Base-by-base conservation (phyloP, 2,797 vertebrate genomes). In the Benthosema pterotum region DNA sequence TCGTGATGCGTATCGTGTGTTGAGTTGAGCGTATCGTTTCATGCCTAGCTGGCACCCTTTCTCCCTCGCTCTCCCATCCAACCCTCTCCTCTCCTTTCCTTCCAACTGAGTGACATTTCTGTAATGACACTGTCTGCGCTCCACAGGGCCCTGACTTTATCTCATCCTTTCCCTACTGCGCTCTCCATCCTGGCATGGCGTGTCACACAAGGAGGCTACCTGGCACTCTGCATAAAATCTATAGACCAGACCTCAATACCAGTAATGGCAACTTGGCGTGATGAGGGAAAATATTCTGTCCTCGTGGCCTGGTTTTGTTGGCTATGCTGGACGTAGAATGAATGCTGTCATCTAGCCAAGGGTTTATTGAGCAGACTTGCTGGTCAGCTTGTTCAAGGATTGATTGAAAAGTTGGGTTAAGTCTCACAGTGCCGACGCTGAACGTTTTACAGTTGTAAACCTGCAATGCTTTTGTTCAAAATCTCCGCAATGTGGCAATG, bases 91-190 rank as follows among this genome's bases (percentile, higher is more conserved):
- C 49, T 79, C 60, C 55, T 72, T 69, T 67, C 57, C 65, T 69
- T 75, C 76, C 72, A 55, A 59, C 80, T 78, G 85, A 85, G 74
- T 90, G 85, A 90, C 84, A 87, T 91, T 89, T 89, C 67, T 50
- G 71, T 86, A 87, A 87, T 79, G 83, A 87, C 75, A 65, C 75
- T 60, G 71, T 80, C 72, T 83, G 71, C 63, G 67, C 74, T 79
- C 83, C 75, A 67, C 70, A 52, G 75, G 66, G 74, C 70, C 50
- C 67, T n/a, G 55, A 67, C 60, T 75, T 74, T 63, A 51, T 63
- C 65, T 38, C 61, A 17, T 69, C 63, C 59, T 64, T 12, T 28
- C 60, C 65, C 59, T 42, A 38, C 74, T 74, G 53, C 18, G 63
- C 28, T 11, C 52, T 51, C 42, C 69, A 70, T 8, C 4, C 72